A percentile compares a stretch with the other conserved stretches of the same genome.
Evolutionary conservation across 2,113 vertebrate genomes (phyloP).

Genomic region (Isichthys henryi): DNA sequence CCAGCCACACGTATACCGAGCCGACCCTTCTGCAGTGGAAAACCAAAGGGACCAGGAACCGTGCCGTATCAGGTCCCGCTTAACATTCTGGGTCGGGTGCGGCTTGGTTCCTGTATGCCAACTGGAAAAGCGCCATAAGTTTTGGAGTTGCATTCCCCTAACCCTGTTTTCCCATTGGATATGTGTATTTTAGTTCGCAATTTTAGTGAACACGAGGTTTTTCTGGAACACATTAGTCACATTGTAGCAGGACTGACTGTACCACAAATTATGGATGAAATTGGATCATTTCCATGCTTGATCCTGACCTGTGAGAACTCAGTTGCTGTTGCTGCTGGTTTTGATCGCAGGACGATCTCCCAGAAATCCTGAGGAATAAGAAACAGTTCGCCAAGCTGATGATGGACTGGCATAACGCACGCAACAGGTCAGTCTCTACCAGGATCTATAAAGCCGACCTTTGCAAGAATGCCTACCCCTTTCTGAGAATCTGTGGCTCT

Average conservation of each 20-base stretch:
- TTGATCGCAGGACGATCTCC: slow-evolving; percentile 72
- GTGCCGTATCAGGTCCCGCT: neutral
- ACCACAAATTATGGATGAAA: neutral
- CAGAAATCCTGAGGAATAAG: slow-evolving; percentile 81
- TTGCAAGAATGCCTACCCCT: neutral
- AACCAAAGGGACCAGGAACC: neutral
- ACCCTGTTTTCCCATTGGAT: neutral
- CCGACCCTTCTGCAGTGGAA: neutral
- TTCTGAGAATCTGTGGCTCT: neutral
- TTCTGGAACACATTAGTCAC: neutral
- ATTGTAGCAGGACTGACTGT: neutral
- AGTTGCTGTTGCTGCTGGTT: neutral
- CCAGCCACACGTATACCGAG: neutral
- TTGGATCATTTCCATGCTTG: neutral
- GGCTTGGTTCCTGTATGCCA: neutral
- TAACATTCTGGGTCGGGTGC: neutral
- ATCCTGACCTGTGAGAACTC: no score
- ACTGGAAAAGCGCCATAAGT: neutral
- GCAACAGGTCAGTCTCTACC: slow-evolving; percentile 56
- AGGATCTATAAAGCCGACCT: neutral
- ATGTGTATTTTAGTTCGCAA: neutral
- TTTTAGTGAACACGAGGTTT: neutral
- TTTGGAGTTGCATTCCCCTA: neutral
- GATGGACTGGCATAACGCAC: slow-evolving; percentile 80
- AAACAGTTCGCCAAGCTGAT: slow-evolving; percentile 85